These are phyloP conservation scores for Ooceraea biroi DNA, from an alignment of 1,140 invertebrate species.

Conservation along the genomic window DNA sequence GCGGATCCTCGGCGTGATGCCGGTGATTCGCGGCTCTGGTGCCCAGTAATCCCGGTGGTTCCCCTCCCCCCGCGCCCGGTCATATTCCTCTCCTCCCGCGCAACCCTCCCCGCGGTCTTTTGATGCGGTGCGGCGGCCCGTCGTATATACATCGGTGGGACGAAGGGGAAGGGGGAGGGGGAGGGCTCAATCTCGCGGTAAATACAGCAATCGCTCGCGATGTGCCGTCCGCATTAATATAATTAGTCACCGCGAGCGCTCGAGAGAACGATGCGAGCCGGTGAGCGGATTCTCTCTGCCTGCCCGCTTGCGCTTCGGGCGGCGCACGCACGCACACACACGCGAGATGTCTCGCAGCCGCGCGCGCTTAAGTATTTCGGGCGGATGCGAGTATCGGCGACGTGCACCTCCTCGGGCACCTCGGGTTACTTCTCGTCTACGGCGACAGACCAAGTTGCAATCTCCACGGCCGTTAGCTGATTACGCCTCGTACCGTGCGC, in stretches of 20 bases:
- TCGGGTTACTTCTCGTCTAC: background rate
- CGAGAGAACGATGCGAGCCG: slow-evolving; percentile 75
- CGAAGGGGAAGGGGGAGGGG: slow-evolving; percentile 64
- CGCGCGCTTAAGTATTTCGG: slow-evolving; percentile 52
- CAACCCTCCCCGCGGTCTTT: slow-evolving; percentile 50
- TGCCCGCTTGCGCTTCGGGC: slow-evolving; percentile 45
- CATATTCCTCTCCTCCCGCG: slow-evolving; percentile 78
- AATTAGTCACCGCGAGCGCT: slow-evolving; percentile 86
- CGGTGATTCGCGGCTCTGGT: slow-evolving; percentile 85
- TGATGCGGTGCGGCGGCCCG: slow-evolving; percentile 67
- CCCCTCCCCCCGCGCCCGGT: slow-evolving; percentile 76
- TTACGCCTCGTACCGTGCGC: slow-evolving; percentile 1
- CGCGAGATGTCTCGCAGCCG: slow-evolving; percentile 45
- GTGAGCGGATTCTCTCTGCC: slow-evolving; percentile 59
- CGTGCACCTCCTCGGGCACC: slow-evolving; percentile 29
- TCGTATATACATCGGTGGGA: slow-evolving; percentile 56
- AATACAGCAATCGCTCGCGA: slow-evolving; percentile 85
- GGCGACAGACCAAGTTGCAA: slow-evolving; percentile 16
- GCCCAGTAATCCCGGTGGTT: slow-evolving; percentile 84
- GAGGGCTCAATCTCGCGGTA: slow-evolving; percentile 83
- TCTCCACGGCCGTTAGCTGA: slow-evolving; percentile 13
- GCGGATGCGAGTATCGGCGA: slow-evolving; percentile 42
- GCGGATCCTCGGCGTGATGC: slow-evolving; percentile 85
- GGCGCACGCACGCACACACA: slow-evolving; percentile 40
- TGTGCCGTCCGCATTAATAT: slow-evolving; percentile 86